Evolutionary conservation across 2,113 vertebrate genomes (phyloP).

Genomic region (Siphamia tubifer): DNA sequence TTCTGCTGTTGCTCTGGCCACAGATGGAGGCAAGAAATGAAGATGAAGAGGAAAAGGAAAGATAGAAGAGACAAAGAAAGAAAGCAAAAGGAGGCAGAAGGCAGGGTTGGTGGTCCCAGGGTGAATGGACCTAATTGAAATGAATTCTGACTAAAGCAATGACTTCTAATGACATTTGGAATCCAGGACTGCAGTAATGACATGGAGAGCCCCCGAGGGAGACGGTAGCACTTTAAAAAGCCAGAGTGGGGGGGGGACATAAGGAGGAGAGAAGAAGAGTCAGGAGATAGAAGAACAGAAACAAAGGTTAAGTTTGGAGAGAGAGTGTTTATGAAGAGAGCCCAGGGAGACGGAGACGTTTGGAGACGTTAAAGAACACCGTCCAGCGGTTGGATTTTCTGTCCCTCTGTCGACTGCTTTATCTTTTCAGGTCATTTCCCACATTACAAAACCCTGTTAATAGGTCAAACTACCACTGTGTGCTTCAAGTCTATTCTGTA

Average conservation of each 20-base stretch:
- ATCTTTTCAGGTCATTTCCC: slow-evolving; percentile 38
- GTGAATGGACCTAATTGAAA: slow-evolving; percentile 70
- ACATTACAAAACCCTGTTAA: slow-evolving; percentile 21
- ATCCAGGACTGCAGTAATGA: slow-evolving; percentile 72
- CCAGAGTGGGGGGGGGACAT: not conserved
- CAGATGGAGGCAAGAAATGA: not conserved
- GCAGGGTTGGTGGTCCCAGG: slow-evolving; percentile 45
- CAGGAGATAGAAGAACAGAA: not conserved
- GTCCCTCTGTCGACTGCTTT: slow-evolving; percentile 12
- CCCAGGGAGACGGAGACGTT: slow-evolving; percentile 9
- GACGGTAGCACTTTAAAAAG: slow-evolving; percentile 50
- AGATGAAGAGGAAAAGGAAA: not conserved
- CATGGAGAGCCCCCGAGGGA: slow-evolving; percentile 52
- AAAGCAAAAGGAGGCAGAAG: not conserved
- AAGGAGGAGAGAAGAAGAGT: not conserved
- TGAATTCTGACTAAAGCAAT: slow-evolving; percentile 72
- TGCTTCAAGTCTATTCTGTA: not conserved
- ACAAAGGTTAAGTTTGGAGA: slow-evolving; percentile 26
- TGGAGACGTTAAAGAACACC: slow-evolving; percentile 28
- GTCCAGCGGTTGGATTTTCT: slow-evolving; percentile 9
- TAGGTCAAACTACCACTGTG: slow-evolving; percentile 34
- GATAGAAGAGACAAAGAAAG: no score
- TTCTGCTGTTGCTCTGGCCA: not conserved
- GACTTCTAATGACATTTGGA: slow-evolving; percentile 74
- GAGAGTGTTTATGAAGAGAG: slow-evolving; percentile 41